phyloP scores from a whole-genome alignment of 2,797 vertebrate species.

The Pempheris klunzingeri region DNA sequence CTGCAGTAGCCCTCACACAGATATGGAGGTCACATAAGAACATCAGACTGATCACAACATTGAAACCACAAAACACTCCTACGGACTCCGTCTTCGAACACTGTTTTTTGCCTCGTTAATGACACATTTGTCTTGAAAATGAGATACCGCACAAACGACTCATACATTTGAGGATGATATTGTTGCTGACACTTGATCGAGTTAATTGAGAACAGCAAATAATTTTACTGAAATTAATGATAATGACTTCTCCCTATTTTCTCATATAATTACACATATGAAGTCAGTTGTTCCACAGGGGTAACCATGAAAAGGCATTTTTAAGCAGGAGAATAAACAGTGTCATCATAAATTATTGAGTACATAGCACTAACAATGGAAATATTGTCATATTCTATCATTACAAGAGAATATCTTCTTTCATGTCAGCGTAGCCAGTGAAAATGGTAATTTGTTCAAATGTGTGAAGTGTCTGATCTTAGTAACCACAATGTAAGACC shows the following conservation, averaged over 20 bases:
- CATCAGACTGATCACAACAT: not conserved
- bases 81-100: not conserved
- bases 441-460: not conserved
- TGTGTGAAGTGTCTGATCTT: not conserved
- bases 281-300: not conserved
- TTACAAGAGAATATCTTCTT: not conserved
- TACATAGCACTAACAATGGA: not conserved
- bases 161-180: not conserved
- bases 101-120: too few species aligned
- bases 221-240: not conserved
- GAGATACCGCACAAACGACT: not conserved
- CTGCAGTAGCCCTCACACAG: not conserved
- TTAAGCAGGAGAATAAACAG: not conserved
- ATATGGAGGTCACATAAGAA: not conserved
- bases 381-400: not conserved
- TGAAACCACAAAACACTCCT: not conserved
- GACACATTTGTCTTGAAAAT: not conserved
- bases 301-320: not conserved
- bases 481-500: not conserved
- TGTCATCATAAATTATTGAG: slow-evolving; percentile 1
- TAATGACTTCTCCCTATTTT: not conserved
- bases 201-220: not conserved
- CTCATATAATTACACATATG: not conserved
- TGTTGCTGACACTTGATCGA: not conserved
- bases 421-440: not conserved